Evolutionary conservation across 2,113 vertebrate species (phyloP).

Genomic region (Gadus chalcogrammus): DNA sequence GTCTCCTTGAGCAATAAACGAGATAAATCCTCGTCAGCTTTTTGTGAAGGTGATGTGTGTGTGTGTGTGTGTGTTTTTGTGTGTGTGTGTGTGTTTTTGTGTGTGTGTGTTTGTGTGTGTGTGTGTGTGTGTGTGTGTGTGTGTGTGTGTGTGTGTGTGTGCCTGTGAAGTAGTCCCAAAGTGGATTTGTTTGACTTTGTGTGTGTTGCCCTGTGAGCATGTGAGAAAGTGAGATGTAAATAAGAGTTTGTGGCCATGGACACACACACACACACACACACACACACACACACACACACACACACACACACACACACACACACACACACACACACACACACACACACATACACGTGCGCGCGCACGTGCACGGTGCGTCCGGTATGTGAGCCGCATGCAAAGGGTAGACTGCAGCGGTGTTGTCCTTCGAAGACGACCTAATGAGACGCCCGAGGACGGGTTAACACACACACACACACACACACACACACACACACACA

Average conservation of each 20-base stretch:
- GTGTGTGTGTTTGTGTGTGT: slow-evolving; percentile 20
- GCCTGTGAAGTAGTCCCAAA: neutral
- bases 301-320: slow-evolving; percentile 8
- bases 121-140: slow-evolving; percentile 8
- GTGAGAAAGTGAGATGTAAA: no score
- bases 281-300: no score
- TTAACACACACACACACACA: slow-evolving; percentile 25
- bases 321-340: slow-evolving; percentile 2
- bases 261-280: slow-evolving; percentile 13
- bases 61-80: no score
- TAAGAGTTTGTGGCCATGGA: neutral
- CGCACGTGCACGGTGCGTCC: slow-evolving; percentile 11
- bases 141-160: slow-evolving; percentile 17
- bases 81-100: no score
- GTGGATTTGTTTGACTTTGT: neutral
- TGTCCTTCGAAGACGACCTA: slow-evolving; percentile 45
- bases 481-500: neutral
- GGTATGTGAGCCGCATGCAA: slow-evolving; percentile 59
- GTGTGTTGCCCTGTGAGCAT: neutral
- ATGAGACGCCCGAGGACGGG: slow-evolving; percentile 66
- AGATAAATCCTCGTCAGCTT: slow-evolving; percentile 58
- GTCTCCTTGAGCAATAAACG: slow-evolving; percentile 47
- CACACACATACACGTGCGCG: neutral
- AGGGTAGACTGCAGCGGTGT: slow-evolving; percentile 54
- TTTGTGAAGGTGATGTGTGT: slow-evolving; percentile 3